Percentiles rank a stretch among this genome's conserved stretches.
These are phyloP conservation scores for Aleadryas rufinucha DNA, from an alignment of 2,113 vertebrate species.

Conservation along the genomic window DNA sequence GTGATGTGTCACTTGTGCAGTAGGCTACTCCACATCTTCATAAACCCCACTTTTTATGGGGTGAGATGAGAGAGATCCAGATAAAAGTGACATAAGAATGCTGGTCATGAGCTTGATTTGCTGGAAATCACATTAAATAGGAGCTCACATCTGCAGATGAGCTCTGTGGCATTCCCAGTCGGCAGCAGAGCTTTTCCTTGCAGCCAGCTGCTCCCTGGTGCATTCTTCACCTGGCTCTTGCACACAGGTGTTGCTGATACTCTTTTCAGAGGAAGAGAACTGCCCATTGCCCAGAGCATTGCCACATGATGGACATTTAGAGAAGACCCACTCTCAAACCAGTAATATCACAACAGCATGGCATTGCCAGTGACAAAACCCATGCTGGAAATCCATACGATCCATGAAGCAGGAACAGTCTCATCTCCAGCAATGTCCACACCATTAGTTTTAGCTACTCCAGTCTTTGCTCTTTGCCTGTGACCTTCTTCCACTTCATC, in stretches of 20 bases:
- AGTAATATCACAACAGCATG: background rate
- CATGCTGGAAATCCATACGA: background rate
- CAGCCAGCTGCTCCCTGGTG: background rate
- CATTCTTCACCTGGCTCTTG: background rate
- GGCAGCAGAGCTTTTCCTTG: background rate
- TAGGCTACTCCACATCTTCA: conserved; percentile 46
- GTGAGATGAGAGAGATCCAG: conserved; percentile 31
- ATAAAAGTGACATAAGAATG: conserved; percentile 5
- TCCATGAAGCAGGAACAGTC: background rate
- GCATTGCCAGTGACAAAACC: background rate
- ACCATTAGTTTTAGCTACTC: background rate
- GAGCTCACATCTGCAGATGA: background rate
- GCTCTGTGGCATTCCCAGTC: background rate
- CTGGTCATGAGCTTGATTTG: background rate
- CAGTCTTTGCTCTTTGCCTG: background rate
- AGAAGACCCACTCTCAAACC: background rate
- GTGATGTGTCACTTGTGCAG: conserved; percentile 38
- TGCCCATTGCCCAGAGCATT: background rate
- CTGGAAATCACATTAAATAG: conserved; percentile 17
- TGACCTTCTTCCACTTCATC: background rate
- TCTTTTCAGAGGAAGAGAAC: background rate
- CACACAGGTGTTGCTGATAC: background rate
- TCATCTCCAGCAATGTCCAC: background rate
- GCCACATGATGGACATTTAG: background rate
- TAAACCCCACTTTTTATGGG: conserved; percentile 40